Conservation (phyloP, 2,888 invertebrate genomes). For the Argyra leucocephala region DNA sequence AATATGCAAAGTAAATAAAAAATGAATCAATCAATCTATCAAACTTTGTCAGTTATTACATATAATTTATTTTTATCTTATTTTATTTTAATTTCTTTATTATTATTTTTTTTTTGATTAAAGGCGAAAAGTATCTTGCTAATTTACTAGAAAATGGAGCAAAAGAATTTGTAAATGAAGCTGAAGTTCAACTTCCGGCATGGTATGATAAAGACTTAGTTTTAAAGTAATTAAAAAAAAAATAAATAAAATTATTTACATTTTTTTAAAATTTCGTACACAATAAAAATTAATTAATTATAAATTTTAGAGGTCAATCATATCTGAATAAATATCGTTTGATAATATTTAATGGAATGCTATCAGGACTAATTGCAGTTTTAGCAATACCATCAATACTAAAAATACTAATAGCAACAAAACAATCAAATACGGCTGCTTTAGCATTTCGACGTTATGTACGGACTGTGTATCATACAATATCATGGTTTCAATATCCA, state of each 20-base stretch:
- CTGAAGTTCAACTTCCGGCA: conserved; percentile 45
- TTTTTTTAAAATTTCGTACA: conserved; percentile 11
- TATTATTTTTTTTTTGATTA: background rate
- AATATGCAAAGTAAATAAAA: too few relatives aligned
- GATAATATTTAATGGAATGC: conserved; percentile 55
- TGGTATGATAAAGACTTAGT: conserved; percentile 56
- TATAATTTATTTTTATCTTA: too few relatives aligned
- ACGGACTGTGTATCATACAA: conserved; percentile 60
- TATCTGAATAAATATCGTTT: conserved; percentile 59
- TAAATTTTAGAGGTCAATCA: conserved; percentile 52
- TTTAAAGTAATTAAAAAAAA: conserved; percentile 43
- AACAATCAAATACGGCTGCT: conserved; percentile 51
- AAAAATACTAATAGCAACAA: conserved; percentile 55
- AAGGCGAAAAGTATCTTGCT: background rate
- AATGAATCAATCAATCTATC: too few relatives aligned
- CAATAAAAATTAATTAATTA: background rate
- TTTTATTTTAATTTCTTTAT: too few relatives aligned
- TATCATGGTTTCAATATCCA: conserved; percentile 64
- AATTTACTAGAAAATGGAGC: conserved; percentile 34
- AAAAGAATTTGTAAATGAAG: conserved; percentile 35
- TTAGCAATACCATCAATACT: conserved; percentile 61
- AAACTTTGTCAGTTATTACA: too few relatives aligned
- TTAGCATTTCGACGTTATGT: conserved; percentile 63
- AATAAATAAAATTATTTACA: conserved; percentile 10
- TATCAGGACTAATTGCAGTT: conserved; percentile 60